These are phyloP conservation scores for Geococcyx californianus DNA, from an alignment of 2,113 vertebrate genomes.

Conservation along the genomic window DNA sequence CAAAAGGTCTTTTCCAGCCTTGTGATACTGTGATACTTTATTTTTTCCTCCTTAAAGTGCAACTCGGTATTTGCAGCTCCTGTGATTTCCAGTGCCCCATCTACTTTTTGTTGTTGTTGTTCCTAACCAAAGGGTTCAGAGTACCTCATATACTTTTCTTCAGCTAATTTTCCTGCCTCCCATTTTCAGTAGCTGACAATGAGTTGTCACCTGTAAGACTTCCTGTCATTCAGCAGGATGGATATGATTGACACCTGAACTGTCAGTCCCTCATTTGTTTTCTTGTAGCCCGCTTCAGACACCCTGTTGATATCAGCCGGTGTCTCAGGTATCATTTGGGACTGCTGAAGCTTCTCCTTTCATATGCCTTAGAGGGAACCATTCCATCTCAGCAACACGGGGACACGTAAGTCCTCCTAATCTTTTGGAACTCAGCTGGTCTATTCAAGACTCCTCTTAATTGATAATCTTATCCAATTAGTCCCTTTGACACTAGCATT, in stretches of 20 bases:
- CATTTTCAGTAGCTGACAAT: not conserved
- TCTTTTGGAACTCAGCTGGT: not conserved
- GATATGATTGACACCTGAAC: not conserved
- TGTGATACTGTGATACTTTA: too few species aligned
- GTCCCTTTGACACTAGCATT: not conserved
- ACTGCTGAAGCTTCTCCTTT: not conserved
- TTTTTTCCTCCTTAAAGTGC: not conserved
- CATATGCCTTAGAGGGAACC: not conserved
- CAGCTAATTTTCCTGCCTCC: not conserved
- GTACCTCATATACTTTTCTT: not conserved
- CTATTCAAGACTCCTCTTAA: not conserved
- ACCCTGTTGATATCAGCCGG: not conserved
- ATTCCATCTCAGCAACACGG: not conserved
- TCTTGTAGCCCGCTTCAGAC: not conserved
- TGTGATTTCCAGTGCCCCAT: not conserved
- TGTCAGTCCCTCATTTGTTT: not conserved
- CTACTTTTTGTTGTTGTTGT: not conserved
- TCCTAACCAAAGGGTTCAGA: not conserved
- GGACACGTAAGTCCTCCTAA: not conserved
- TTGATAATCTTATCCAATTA: not conserved
- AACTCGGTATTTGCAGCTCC: not conserved
- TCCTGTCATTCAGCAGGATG: not conserved
- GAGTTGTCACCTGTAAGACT: not conserved
- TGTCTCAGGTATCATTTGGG: not conserved
- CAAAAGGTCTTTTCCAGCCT: too few species aligned